Conservation (phyloP, 2,888 invertebrate genomes). For the Craniophora ligustri region DNA sequence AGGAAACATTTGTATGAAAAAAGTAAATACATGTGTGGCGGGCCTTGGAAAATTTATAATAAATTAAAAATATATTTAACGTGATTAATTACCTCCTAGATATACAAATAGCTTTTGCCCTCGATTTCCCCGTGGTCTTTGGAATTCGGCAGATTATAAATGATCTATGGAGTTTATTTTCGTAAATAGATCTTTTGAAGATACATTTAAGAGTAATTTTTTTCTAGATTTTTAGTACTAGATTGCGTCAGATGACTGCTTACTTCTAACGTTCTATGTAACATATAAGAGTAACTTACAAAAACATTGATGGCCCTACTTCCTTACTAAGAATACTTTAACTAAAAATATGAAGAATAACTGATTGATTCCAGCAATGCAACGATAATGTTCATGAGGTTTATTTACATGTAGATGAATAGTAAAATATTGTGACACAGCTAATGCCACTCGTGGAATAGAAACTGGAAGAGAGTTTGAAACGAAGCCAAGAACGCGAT, state of each 20-base stretch:
- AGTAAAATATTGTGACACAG: slow-evolving; percentile 50
- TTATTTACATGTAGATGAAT: slow-evolving; percentile 30
- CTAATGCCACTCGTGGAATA: slow-evolving; percentile 53
- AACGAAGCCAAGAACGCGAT: slow-evolving; percentile 55
- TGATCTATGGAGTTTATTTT: too few relatives aligned
- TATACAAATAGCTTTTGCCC: slow-evolving; percentile 13
- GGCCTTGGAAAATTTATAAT: slow-evolving; percentile 17
- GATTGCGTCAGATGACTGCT: too few relatives aligned
- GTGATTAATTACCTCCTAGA: slow-evolving; percentile 11
- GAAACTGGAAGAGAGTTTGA: slow-evolving; percentile 54
- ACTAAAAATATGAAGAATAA: neutral
- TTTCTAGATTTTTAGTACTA: too few relatives aligned
- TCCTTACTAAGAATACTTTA: neutral
- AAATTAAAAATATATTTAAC: slow-evolving; percentile 17
- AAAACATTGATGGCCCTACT: slow-evolving; percentile 15
- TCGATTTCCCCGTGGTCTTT: slow-evolving; percentile 10
- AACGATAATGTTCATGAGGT: too few relatives aligned
- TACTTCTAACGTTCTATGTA: too few relatives aligned
- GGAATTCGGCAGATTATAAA: slow-evolving; percentile 23
- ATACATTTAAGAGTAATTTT: too few relatives aligned
- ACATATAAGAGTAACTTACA: too few relatives aligned
- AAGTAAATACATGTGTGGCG: slow-evolving; percentile 9
- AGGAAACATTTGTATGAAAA: slow-evolving; percentile 13
- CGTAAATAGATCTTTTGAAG: too few relatives aligned
- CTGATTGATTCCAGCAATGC: too few relatives aligned